These are phyloP conservation scores for Heterodera carotae DNA, from an alignment of 1,140 invertebrate species.

Conservation along the genomic window DNA sequence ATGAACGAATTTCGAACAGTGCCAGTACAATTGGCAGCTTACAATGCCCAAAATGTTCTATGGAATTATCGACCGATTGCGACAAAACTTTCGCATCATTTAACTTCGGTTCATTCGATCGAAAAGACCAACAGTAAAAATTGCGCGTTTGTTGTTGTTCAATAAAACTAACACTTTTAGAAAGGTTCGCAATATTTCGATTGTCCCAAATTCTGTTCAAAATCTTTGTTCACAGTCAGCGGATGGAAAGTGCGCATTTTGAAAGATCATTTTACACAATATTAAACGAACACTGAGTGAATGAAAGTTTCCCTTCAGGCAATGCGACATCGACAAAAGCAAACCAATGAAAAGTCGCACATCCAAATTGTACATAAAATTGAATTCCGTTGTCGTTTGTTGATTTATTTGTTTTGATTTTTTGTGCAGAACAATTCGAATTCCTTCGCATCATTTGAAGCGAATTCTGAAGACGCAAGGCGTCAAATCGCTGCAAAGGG, in stretches of 20 bases:
- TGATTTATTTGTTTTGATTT: not conserved
- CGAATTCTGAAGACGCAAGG: slow-evolving; percentile 52
- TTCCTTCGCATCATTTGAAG: slow-evolving; percentile 50
- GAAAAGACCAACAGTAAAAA: not conserved
- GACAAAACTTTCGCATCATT: too few species aligned
- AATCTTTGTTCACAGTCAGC: not conserved
- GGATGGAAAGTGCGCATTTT: not conserved
- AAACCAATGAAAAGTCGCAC: slow-evolving; percentile 20
- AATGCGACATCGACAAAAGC: slow-evolving; percentile 4
- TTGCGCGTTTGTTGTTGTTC: too few species aligned
- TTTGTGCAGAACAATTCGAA: slow-evolving; percentile 43
- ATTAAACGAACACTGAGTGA: too few species aligned
- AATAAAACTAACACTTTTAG: not conserved
- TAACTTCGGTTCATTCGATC: too few species aligned
- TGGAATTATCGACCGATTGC: too few species aligned
- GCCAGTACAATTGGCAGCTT: not conserved
- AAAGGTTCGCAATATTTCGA: not conserved
- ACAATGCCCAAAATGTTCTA: not conserved
- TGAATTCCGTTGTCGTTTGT: too few species aligned
- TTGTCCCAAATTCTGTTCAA: not conserved
- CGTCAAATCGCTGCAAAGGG: slow-evolving; percentile 43
- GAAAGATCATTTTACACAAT: not conserved
- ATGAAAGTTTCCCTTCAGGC: slow-evolving; percentile 10
- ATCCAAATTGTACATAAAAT: slow-evolving; percentile 21
- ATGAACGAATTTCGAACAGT: not conserved